Conservation (phyloP, 2,113 vertebrate genomes). For the Rhinopithecus roxellana region DNA sequence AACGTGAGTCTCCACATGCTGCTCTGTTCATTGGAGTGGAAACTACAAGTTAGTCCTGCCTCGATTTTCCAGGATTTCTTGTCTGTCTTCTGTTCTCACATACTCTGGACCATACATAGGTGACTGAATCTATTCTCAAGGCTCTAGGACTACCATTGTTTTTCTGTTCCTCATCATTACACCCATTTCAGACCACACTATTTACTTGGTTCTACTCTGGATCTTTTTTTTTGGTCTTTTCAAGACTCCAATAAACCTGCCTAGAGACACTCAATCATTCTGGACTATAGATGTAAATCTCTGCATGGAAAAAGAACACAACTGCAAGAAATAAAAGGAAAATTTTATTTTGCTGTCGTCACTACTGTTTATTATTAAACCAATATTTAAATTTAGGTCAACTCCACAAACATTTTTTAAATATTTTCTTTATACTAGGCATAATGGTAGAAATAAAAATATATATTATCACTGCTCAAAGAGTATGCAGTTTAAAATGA, state of each 20-base stretch:
- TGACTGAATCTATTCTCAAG: neutral
- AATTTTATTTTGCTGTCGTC: neutral
- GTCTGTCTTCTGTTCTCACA: neutral
- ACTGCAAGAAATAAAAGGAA: neutral
- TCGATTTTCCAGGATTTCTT: neutral
- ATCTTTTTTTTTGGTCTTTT: neutral
- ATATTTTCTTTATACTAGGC: neutral
- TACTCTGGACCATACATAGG: neutral
- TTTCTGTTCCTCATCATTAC: neutral
- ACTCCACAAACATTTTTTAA: neutral
- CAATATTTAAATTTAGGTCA: slow-evolving; percentile 13
- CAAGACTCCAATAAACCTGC: neutral
- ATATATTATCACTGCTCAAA: neutral
- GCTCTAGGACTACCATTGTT: neutral
- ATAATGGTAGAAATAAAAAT: neutral
- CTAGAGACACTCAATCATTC: neutral
- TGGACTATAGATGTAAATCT: neutral
- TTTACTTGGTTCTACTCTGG: neutral
- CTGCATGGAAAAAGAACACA: neutral
- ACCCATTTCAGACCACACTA: fast-evolving
- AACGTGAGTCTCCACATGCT: too few relatives aligned
- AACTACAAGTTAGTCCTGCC: too few relatives aligned
- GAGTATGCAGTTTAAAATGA: neutral
- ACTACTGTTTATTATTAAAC: neutral
- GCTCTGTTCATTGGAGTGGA: too few relatives aligned